Conservation (phyloP, 2,113 vertebrate genomes). For the Cettia cetti region DNA sequence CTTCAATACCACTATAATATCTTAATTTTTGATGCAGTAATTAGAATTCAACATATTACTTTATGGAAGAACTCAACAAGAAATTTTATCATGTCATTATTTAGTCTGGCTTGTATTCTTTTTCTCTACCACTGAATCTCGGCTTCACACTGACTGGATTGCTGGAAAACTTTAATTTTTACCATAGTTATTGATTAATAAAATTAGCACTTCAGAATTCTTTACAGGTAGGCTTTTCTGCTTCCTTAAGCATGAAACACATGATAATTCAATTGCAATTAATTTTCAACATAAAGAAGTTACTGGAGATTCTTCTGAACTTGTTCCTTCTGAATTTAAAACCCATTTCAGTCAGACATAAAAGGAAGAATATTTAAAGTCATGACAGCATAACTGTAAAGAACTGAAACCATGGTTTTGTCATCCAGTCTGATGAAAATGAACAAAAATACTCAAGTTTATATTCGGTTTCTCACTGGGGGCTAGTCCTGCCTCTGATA, state of each 20-base stretch:
- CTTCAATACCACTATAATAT: neutral
- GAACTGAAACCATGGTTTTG: neutral
- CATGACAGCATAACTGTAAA: neutral
- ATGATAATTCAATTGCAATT: neutral
- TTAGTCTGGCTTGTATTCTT: neutral
- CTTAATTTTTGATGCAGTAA: neutral
- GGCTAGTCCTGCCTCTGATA: neutral
- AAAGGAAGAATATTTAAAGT: neutral
- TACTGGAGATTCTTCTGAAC: neutral
- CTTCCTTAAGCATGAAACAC: neutral
- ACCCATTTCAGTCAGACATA: neutral
- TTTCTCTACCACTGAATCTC: neutral
- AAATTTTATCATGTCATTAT: neutral
- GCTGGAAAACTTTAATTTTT: neutral
- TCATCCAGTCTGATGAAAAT: neutral
- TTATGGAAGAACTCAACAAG: neutral
- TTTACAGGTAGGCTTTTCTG: neutral
- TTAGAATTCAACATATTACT: neutral
- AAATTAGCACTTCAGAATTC: neutral
- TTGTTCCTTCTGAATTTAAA: neutral
- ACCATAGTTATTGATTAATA: neutral
- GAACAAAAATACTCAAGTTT: neutral
- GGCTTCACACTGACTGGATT: neutral
- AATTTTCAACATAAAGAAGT: neutral
- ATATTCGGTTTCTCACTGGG: neutral